Percentiles rank a stretch among this genome's conserved stretches.
phyloP scores from a whole-genome alignment of 2,888 invertebrate species.

The Acanthosoma haemorrhoidale region DNA sequence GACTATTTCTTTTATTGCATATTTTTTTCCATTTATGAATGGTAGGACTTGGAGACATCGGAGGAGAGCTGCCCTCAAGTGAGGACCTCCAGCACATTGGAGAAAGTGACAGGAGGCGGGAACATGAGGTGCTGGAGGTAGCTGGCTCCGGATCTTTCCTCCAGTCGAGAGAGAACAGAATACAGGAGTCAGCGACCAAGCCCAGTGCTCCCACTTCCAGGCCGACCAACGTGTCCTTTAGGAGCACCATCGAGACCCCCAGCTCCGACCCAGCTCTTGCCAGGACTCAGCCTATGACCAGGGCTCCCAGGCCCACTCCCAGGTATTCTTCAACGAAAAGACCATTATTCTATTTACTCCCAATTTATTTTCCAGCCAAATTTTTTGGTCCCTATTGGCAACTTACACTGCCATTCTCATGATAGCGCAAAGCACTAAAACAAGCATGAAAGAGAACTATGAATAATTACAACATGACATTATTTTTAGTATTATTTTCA shows the following conservation, averaged over 20 bases:
- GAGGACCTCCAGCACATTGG: constrained; percentile 16
- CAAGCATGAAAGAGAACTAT: too few species aligned
- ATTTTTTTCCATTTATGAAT: too few species aligned
- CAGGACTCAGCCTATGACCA: constrained; percentile 36
- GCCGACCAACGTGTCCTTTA: constrained; percentile 36
- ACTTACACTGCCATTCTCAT: too few species aligned
- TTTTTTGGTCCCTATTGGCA: too few species aligned
- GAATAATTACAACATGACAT: too few species aligned
- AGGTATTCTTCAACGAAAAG: too few species aligned
- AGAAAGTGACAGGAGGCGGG: neutral
- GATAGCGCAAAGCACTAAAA: too few species aligned
- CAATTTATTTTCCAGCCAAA: too few species aligned
- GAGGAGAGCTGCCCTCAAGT: neutral
- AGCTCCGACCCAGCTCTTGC: constrained; percentile 29
- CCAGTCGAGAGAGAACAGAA: neutral
- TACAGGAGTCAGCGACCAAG: neutral
- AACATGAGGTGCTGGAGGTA: neutral
- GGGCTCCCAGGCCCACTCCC: neutral
- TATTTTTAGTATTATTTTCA: too few species aligned
- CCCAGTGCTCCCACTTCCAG: constrained; percentile 22
- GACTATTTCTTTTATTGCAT: too few species aligned
- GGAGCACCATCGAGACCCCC: constrained; percentile 38
- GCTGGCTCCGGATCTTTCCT: constrained; percentile 6
- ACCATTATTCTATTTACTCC: too few species aligned
- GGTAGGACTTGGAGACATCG: constrained; percentile 19